A percentile compares a stretch with the other conserved stretches of the same genome.
Conservation (phyloP, 2,113 vertebrate species). For the Siphamia tubifer region DNA sequence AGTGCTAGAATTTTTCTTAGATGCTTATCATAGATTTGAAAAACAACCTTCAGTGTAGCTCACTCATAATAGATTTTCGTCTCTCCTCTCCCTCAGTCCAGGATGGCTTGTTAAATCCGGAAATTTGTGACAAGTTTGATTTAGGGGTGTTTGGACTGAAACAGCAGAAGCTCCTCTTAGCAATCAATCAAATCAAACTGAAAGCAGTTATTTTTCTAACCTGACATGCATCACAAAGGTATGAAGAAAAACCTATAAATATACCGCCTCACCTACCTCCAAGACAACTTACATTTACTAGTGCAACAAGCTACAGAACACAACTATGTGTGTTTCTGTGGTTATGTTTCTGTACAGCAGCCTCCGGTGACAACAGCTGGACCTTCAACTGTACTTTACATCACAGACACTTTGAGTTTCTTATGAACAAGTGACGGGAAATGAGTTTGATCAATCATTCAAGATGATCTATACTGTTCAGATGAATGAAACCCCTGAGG, state of each 20-base stretch:
- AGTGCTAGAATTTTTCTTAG: slow-evolving; percentile 10
- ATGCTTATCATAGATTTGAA: slow-evolving; percentile 51
- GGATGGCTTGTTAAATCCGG: slow-evolving; percentile 72
- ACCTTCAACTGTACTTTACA: too few species aligned
- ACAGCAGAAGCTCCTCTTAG: slow-evolving; percentile 76
- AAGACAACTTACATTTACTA: slow-evolving; percentile 51
- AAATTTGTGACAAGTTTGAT: slow-evolving; percentile 80
- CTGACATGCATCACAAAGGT: slow-evolving; percentile 66
- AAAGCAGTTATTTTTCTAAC: slow-evolving; percentile 81
- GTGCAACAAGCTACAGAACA: slow-evolving; percentile 12
- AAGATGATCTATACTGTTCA: neutral
- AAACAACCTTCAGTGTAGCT: slow-evolving; percentile 18
- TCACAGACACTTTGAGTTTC: too few species aligned
- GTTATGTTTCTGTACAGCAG: neutral
- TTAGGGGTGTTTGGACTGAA: slow-evolving; percentile 82
- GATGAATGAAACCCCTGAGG: neutral
- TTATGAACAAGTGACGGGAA: neutral
- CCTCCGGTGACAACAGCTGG: too few species aligned
- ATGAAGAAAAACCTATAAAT: slow-evolving; percentile 75
- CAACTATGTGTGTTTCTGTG: neutral
- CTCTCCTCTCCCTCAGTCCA: slow-evolving; percentile 3
- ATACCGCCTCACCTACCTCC: slow-evolving; percentile 41
- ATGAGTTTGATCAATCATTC: neutral
- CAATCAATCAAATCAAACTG: slow-evolving; percentile 79
- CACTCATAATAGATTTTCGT: slow-evolving; percentile 48